phyloP scores from a whole-genome alignment of 2,113 vertebrate genomes.

The Zosterops japonicus region DNA sequence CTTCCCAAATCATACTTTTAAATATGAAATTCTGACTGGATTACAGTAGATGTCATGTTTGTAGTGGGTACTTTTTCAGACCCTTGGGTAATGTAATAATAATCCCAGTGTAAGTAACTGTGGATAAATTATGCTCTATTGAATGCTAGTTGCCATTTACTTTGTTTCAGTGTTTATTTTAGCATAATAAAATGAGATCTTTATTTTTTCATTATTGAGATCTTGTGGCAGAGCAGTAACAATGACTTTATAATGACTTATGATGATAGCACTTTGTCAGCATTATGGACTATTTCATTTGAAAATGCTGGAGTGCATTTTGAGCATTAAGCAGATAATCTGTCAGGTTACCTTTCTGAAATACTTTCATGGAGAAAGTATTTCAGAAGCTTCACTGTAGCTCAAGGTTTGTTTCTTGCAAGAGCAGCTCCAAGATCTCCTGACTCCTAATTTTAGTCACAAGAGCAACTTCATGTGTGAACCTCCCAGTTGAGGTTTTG shows the following conservation, averaged over 20 bases:
- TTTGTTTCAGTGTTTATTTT: constrained; percentile 5
- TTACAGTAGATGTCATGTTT: background rate
- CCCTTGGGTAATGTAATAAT: background rate
- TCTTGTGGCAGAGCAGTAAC: background rate
- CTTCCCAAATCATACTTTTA: background rate
- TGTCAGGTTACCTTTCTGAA: background rate
- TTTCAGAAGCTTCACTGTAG: background rate
- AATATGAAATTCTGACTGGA: background rate
- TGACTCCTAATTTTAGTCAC: background rate
- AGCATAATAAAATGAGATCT: background rate
- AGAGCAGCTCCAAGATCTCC: background rate
- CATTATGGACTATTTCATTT: background rate
- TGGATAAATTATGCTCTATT: background rate
- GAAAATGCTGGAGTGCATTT: background rate
- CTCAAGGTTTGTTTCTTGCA: background rate
- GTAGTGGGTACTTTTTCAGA: background rate
- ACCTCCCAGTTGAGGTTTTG: background rate
- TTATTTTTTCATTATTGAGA: constrained; percentile 15
- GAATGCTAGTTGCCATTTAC: background rate
- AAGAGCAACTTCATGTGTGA: background rate
- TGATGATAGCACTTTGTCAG: background rate
- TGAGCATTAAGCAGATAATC: background rate
- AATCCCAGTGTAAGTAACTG: background rate
- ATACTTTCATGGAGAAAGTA: background rate
- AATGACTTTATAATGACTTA: background rate